A percentile compares a stretch with the other conserved stretches of the same genome.
phyloP scores from a whole-genome alignment of 2,888 invertebrate species.

The Aleiodes testaceus region DNA sequence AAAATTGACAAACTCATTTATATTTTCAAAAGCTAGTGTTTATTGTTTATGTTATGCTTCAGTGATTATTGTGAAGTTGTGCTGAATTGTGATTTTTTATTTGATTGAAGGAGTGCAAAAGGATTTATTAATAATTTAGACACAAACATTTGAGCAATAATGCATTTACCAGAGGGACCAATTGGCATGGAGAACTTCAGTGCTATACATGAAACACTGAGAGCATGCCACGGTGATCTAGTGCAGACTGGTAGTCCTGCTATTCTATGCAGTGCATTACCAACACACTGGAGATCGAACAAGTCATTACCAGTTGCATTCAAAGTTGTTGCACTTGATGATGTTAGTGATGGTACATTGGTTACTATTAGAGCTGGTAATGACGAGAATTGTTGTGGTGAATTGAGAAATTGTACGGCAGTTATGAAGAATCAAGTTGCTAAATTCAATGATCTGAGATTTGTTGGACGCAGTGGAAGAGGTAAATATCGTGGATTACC shows the following conservation, averaged over 20 bases:
- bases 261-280: constrained; percentile 93
- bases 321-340: constrained; percentile 94
- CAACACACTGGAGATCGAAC: constrained; percentile 97
- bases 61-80: constrained; percentile 13
- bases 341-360: constrained; percentile 94
- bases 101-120: neutral
- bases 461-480: constrained; percentile 97
- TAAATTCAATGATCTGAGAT: constrained; percentile 98
- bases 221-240: constrained; percentile 93
- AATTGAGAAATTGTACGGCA: constrained; percentile 93
- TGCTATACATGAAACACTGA: constrained; percentile 84
- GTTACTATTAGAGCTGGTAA: constrained; percentile 97
- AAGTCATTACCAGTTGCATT: constrained; percentile 97
- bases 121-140: constrained; percentile 11
- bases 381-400: constrained; percentile 98
- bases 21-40: too few relatives aligned
- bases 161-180: constrained; percentile 81
- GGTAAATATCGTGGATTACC: constrained; percentile 75
- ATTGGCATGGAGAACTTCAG: constrained; percentile 84
- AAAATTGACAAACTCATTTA: too few relatives aligned
- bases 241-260: constrained; percentile 96
- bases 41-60: neutral
- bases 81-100: neutral
- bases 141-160: constrained; percentile 64
- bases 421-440: constrained; percentile 98